phyloP scores from a whole-genome alignment of 2,888 invertebrate genomes.

The Orchesellides sinensis region DNA sequence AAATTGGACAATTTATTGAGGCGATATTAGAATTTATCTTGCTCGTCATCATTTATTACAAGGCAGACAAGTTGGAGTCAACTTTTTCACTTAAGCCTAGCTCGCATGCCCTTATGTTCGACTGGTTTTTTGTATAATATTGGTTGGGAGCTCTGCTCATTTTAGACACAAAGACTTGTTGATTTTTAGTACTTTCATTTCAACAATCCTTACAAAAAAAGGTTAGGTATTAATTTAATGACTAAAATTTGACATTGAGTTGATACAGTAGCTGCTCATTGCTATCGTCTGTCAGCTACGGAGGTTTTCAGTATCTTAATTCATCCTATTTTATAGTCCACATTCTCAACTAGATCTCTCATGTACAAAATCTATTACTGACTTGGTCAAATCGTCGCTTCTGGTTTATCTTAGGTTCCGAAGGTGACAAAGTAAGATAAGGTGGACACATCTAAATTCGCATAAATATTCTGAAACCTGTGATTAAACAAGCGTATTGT shows the following conservation, averaged over 20 bases:
- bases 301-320: not conserved
- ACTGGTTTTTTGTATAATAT: slow-evolving; percentile 30
- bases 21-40: slow-evolving; percentile 46
- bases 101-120: not conserved
- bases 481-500: slow-evolving; percentile 3
- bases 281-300: too few species aligned
- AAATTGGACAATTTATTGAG: slow-evolving; percentile 42
- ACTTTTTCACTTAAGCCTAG: slow-evolving; percentile 1
- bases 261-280: not conserved
- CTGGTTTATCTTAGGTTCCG: too few species aligned
- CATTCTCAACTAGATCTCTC: not conserved
- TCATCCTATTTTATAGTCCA: not conserved
- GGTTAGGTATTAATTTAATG: slow-evolving; percentile 8
- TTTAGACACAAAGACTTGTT: not conserved
- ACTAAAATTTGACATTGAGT: not conserved
- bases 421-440: not conserved
- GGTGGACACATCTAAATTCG: not conserved
- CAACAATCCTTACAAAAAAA: not conserved
- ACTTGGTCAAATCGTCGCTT: too few species aligned
- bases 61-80: slow-evolving; percentile 47
- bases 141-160: slow-evolving; percentile 1
- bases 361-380: not conserved
- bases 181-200: not conserved
- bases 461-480: not conserved
- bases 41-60: slow-evolving; percentile 53